Evolutionary conservation across 2,888 invertebrate genomes (phyloP).

Genomic region (Leistus spinibarbis): DNA sequence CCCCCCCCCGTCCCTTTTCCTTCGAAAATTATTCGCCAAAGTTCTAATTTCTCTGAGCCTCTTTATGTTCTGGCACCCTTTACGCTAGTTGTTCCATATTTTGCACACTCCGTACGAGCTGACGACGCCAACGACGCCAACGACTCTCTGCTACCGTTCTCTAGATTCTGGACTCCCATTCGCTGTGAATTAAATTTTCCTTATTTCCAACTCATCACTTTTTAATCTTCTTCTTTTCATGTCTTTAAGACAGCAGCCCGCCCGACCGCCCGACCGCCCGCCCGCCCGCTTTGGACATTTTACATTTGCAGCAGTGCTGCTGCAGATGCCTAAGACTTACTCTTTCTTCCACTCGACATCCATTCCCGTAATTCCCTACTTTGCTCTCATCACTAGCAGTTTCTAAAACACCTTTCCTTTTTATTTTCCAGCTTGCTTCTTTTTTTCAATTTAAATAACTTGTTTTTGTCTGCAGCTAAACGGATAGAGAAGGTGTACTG

Average conservation of each 20-base stretch:
- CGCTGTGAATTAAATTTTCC: constrained; percentile 43
- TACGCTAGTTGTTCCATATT: background rate
- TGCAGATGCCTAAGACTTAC: background rate
- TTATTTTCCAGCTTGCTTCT: constrained; percentile 23
- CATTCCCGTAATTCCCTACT: background rate
- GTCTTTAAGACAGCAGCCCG: constrained; percentile 37
- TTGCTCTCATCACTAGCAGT: background rate
- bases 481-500: constrained; percentile 17
- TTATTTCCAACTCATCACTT: constrained; percentile 43
- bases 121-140: too few relatives aligned
- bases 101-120: background rate
- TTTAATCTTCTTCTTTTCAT: constrained; percentile 42
- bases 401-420: constrained; percentile 20
- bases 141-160: background rate
- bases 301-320: constrained; percentile 29
- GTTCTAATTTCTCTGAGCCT: constrained; percentile 40
- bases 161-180: constrained; percentile 35
- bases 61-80: constrained; percentile 38
- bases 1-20: constrained; percentile 14
- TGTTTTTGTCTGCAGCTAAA: constrained; percentile 20
- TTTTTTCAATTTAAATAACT: constrained; percentile 25
- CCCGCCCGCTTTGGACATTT: constrained; percentile 16
- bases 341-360: background rate
- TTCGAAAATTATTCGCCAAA: constrained; percentile 36
- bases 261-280: background rate